Conservation (phyloP, 2,113 vertebrate genomes). For the Chaetodon trifascialis region DNA sequence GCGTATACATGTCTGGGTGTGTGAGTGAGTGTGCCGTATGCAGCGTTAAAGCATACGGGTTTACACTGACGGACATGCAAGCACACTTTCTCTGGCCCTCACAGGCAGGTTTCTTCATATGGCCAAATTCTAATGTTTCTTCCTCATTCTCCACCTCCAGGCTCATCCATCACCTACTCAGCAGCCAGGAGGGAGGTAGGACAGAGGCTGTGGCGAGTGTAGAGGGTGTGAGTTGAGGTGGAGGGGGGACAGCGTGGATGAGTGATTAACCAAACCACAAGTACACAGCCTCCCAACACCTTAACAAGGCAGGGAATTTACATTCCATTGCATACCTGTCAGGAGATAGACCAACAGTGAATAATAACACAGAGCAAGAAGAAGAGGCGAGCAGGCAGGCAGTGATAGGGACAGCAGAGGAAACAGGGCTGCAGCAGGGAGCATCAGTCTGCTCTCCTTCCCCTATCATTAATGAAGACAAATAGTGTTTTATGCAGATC, state of each 20-base stretch:
- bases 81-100: neutral
- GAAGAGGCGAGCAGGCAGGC: conserved; percentile 52
- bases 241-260: conserved; percentile 49
- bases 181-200: conserved; percentile 34
- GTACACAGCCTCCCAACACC: conserved; percentile 70
- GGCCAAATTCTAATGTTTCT: conserved; percentile 67
- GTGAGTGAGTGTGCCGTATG: conserved; percentile 35
- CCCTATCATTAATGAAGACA: conserved; percentile 74
- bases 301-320: conserved; percentile 81
- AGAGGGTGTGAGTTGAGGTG: neutral
- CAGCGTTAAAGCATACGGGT: neutral
- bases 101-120: conserved; percentile 29
- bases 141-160: conserved; percentile 54
- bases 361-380: conserved; percentile 68
- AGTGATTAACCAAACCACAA: conserved; percentile 79
- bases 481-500: conserved; percentile 67
- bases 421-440: conserved; percentile 34
- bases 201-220: conserved; percentile 23
- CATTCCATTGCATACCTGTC: conserved; percentile 79
- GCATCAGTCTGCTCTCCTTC: conserved; percentile 48
- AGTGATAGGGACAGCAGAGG: conserved; percentile 41
- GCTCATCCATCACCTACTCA: conserved; percentile 76
- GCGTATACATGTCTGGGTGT: conserved; percentile 38
- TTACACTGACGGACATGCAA: conserved; percentile 28
- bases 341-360: conserved; percentile 72